These are phyloP conservation scores for Cyaniris semiargus DNA, from an alignment of 2,888 invertebrate species.

Conservation along the genomic window DNA sequence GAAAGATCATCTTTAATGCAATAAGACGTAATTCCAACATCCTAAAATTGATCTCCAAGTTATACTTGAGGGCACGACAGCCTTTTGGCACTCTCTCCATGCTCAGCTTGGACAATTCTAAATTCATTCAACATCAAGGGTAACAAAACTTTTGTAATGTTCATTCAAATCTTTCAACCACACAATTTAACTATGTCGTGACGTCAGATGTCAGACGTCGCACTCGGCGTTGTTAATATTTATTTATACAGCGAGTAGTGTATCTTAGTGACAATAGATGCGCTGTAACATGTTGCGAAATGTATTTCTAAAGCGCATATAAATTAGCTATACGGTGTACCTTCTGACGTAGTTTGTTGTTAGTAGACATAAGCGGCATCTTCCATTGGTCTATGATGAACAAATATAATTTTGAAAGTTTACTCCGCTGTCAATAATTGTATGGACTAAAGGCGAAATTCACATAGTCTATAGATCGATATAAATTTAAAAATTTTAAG, in stretches of 20 bases:
- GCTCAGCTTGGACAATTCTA: too few relatives aligned
- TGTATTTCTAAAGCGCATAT: conserved; percentile 9
- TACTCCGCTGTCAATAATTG: too few relatives aligned
- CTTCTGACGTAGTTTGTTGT: background rate
- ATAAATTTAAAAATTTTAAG: too few relatives aligned
- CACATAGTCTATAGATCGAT: too few relatives aligned
- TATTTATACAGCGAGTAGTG: conserved; percentile 12
- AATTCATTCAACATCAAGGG: background rate
- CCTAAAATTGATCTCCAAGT: too few relatives aligned
- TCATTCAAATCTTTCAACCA: background rate
- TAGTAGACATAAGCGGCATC: background rate
- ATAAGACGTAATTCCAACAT: too few relatives aligned
- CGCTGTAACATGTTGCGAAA: background rate
- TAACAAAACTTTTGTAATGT: background rate
- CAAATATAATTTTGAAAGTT: too few relatives aligned
- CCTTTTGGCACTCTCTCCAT: too few relatives aligned
- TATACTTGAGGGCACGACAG: too few relatives aligned
- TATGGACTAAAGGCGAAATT: too few relatives aligned
- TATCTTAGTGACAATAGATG: background rate
- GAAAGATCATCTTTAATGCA: too few relatives aligned
- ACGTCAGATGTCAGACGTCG: background rate
- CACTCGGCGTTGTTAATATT: background rate
- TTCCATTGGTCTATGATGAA: background rate
- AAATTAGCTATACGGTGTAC: background rate
- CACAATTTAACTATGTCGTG: background rate